Conservation (phyloP, 2,888 invertebrate species). For the Eristalinus sepulchralis region DNA sequence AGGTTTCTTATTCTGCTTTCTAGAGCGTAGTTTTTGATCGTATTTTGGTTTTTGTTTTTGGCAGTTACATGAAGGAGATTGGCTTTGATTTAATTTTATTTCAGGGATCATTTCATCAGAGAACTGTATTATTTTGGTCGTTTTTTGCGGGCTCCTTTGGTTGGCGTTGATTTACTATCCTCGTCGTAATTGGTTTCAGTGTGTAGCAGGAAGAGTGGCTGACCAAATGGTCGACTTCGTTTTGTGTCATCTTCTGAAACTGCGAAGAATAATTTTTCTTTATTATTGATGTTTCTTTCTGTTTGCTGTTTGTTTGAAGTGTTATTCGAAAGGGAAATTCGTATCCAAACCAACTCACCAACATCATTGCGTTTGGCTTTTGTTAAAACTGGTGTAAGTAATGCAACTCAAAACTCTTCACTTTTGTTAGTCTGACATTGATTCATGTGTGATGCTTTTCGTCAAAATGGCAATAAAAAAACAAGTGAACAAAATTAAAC, state of each 20-base stretch:
- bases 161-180: constrained; percentile 71
- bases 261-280: constrained; percentile 60
- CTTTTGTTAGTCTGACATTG: constrained; percentile 23
- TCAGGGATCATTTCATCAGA: constrained; percentile 50
- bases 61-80: constrained; percentile 27
- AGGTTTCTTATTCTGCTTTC: constrained; percentile 15
- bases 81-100: constrained; percentile 49
- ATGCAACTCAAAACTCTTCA: constrained; percentile 41
- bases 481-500: background rate
- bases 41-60: constrained; percentile 25
- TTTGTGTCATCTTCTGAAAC: constrained; percentile 75
- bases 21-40: background rate
- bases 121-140: constrained; percentile 63
- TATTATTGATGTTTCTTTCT: background rate
- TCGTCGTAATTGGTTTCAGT: constrained; percentile 78
- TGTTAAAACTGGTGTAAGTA: constrained; percentile 11
- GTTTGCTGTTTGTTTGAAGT: background rate
- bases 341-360: constrained; percentile 67
- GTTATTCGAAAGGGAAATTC: constrained; percentile 7
- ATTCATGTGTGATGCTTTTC: background rate
- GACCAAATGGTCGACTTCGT: constrained; percentile 87
- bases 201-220: constrained; percentile 87
- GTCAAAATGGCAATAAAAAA: constrained; percentile 44
- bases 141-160: constrained; percentile 73
- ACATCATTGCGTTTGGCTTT: constrained; percentile 67